Evolutionary conservation across 2,797 vertebrate species (phyloP).

Genomic region (Arrhamphus sclerolepis): DNA sequence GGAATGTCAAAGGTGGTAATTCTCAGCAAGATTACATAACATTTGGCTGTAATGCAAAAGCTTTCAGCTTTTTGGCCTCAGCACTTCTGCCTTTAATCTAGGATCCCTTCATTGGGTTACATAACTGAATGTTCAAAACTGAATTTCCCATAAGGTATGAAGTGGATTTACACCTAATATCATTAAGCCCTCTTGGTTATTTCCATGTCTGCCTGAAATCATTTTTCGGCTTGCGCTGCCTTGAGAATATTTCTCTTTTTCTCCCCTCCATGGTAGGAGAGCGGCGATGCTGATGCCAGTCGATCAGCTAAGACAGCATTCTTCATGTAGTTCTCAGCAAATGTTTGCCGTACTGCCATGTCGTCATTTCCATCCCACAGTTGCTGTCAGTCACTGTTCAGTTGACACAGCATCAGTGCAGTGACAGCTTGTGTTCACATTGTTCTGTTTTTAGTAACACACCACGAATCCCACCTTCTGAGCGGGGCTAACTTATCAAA

Average conservation of each 20-base stretch:
- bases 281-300: constrained; percentile 48
- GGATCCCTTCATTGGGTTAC: constrained; percentile 57
- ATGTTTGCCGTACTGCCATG: constrained; percentile 53
- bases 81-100: constrained; percentile 62
- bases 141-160: constrained; percentile 44
- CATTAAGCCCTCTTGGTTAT: constrained; percentile 25
- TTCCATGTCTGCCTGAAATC: constrained; percentile 10
- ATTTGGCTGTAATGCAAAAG: constrained; percentile 35
- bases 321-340: constrained; percentile 57
- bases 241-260: not conserved
- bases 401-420: constrained; percentile 43
- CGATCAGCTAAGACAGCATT: constrained; percentile 44
- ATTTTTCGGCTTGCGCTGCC: not conserved
- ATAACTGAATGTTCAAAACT: constrained; percentile 62
- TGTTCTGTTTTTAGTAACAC: constrained; percentile 57
- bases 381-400: constrained; percentile 52
- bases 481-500: constrained; percentile 27
- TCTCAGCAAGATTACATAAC: constrained; percentile 57
- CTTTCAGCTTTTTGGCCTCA: constrained; percentile 50
- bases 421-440: constrained; percentile 50
- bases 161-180: constrained; percentile 52
- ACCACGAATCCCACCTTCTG: constrained; percentile 36
- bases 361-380: constrained; percentile 66
- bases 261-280: constrained; percentile 19
- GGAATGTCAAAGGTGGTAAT: constrained; percentile 37